Conservation (phyloP, 2,113 vertebrate genomes). For the Bungarus multicinctus region DNA sequence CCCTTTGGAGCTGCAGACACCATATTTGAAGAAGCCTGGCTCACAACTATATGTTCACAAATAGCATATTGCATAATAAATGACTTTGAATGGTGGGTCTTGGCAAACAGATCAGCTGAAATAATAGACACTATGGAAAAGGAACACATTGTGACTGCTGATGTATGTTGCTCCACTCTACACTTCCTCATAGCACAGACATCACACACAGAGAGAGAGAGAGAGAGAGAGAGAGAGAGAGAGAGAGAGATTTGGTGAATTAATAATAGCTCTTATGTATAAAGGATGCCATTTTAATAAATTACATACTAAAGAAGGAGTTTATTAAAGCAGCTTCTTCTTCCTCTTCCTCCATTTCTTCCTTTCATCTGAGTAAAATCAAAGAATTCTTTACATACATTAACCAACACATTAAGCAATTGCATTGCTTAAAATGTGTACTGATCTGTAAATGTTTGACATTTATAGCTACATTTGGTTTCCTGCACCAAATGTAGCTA, state of each 20-base stretch:
- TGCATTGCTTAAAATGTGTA: conserved; percentile 31
- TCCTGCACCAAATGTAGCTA: not conserved
- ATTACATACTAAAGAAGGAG: not conserved
- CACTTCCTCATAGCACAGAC: not conserved
- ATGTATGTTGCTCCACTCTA: not conserved
- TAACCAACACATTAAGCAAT: conserved; percentile 32
- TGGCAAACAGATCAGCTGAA: not conserved
- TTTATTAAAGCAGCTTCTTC: not conserved
- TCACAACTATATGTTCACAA: not conserved
- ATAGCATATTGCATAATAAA: not conserved
- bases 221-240: not conserved
- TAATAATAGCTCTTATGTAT: not conserved
- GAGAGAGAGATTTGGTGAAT: not conserved
- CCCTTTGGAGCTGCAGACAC: not conserved
- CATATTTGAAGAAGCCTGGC: not conserved
- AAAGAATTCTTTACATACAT: conserved; percentile 1
- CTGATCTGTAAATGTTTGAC: conserved; percentile 26
- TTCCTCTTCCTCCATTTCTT: not conserved
- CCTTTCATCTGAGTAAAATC: not conserved
- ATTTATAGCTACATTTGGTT: not conserved
- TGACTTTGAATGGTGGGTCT: not conserved
- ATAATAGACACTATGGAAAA: not conserved
- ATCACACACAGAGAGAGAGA: not conserved
- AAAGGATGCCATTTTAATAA: not conserved
- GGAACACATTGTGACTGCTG: not conserved